These are phyloP conservation scores for Oophaga sylvatica DNA, from an alignment of 2,797 vertebrate species.

Conservation along the genomic window DNA sequence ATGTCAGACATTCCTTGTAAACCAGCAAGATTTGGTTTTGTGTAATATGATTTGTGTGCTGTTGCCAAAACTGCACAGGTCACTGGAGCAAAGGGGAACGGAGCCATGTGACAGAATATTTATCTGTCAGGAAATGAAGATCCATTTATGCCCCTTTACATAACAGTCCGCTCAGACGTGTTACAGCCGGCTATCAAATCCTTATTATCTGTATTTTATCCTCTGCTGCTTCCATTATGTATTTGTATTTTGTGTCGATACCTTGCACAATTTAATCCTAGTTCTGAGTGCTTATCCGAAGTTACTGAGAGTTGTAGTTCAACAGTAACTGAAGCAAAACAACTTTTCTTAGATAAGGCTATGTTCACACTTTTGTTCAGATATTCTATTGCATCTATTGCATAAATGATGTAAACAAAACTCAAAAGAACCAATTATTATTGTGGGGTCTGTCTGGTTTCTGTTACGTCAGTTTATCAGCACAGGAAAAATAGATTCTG, in stretches of 20 bases:
- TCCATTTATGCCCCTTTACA: constrained; percentile 13
- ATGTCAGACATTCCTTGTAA: constrained; percentile 56
- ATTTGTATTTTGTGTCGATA: background rate
- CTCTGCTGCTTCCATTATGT: background rate
- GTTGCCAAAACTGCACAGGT: constrained; percentile 56
- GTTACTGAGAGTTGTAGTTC: background rate
- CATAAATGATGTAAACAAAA: too few species aligned
- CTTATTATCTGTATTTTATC: constrained; percentile 14
- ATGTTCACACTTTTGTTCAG: too few species aligned
- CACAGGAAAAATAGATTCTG: too few species aligned
- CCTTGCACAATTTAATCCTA: background rate
- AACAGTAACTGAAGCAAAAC: background rate
- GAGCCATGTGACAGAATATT: constrained; percentile 45
- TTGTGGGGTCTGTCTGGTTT: too few species aligned
- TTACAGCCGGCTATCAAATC: background rate
- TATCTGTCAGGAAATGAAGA: constrained; percentile 43
- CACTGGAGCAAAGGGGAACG: constrained; percentile 55
- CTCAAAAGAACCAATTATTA: too few species aligned
- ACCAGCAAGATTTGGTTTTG: constrained; percentile 49
- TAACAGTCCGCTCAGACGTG: constrained; percentile 9
- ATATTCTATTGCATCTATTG: too few species aligned
- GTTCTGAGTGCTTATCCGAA: too few species aligned
- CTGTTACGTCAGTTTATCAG: too few species aligned
- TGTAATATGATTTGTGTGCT: constrained; percentile 59
- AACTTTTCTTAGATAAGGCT: background rate